Evolutionary conservation across 2,888 invertebrate species (phyloP), one percentile per base, ranked within the genome.

Genomic region (Thumatha senex): DNA sequence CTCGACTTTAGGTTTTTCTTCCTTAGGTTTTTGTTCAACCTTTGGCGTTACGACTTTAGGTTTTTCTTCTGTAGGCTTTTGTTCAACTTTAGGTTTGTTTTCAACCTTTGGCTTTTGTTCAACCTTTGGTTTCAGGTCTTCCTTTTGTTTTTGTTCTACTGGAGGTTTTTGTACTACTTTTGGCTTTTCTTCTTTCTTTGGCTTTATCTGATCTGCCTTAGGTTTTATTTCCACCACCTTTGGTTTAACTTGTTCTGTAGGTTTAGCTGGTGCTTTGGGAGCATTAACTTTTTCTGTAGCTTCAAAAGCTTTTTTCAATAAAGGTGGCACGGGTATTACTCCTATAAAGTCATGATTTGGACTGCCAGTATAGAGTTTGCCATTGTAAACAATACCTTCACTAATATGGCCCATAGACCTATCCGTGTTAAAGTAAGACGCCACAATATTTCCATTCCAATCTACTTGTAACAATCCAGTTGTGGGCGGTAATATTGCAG

Each of bases 371-470:
- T 94, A 94, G 11, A 96, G 80, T 63, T 92, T 92, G 61, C 94
- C 93, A 45, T 94, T 93, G 70, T 92, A 93, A 41, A 95, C 93
- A 55, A 94, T 89, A 2, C 94, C 94, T 68, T 96, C 96, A 63
- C 95, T 94, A 14, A 96, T 87, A 9, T 78, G 74, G 0, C 59
- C 48, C 1, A 95, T 68, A 15, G 92, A 89, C 34, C 86, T 87
- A 70, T 95, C 94, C 0, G 91, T 92, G 39, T 93, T 93, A 70
- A 94, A 95, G 57, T 95, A 92, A 5, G 94, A 93, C 24, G 95
- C 95, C 5, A 96, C 75, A 56, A 97, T 93, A 54, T 95, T 94
- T 14, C 97, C 97, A 64, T 92, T 92, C 91, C 94, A 94, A 71
- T 96, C 94, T 0, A 96, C 67, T 71, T 95, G 94, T 34, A 96